phyloP scores from a whole-genome alignment of 2,888 invertebrate species.

The Plebejus anna region DNA sequence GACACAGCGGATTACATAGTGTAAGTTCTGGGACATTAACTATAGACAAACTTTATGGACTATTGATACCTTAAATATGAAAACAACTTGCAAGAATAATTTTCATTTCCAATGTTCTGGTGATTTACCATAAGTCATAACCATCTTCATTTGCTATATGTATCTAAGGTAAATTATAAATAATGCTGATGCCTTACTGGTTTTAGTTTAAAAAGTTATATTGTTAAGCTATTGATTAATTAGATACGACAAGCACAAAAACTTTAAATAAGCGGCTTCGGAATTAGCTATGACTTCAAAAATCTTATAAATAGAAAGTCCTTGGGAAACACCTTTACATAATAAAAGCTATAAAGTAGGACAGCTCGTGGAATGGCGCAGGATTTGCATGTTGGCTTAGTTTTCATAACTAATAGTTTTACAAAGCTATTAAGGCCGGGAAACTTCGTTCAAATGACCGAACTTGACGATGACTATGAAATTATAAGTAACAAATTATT shows the following conservation, averaged over 20 bases:
- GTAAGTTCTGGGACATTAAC: conserved; percentile 40
- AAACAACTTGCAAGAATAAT: not conserved
- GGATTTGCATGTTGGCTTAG: conserved; percentile 74
- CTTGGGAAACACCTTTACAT: conserved; percentile 32
- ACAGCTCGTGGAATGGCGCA: conserved; percentile 46
- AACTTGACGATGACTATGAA: conserved; percentile 59
- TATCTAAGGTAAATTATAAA: too few relatives aligned
- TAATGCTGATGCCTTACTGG: not conserved
- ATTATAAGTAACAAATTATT: conserved; percentile 59
- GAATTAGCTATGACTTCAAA: not conserved
- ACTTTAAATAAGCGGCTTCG: not conserved
- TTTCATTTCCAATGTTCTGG: not conserved
- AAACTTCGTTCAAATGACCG: conserved; percentile 57
- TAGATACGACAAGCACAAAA: not conserved
- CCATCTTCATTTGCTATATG: too few relatives aligned
- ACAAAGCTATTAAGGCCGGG: conserved; percentile 61
- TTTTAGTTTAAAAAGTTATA: not conserved
- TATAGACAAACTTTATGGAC: conserved; percentile 38
- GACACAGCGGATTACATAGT: conserved; percentile 54
- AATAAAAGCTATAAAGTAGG: conserved; percentile 37
- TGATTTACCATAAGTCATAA: too few relatives aligned
- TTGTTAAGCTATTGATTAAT: not conserved
- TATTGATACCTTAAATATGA: conserved; percentile 32
- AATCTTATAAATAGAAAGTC: not conserved
- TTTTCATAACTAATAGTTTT: conserved; percentile 68